Percentiles rank a stretch among this genome's conserved stretches.
Conservation (phyloP, 2,888 invertebrate species). For the Smittia sp. region DNA sequence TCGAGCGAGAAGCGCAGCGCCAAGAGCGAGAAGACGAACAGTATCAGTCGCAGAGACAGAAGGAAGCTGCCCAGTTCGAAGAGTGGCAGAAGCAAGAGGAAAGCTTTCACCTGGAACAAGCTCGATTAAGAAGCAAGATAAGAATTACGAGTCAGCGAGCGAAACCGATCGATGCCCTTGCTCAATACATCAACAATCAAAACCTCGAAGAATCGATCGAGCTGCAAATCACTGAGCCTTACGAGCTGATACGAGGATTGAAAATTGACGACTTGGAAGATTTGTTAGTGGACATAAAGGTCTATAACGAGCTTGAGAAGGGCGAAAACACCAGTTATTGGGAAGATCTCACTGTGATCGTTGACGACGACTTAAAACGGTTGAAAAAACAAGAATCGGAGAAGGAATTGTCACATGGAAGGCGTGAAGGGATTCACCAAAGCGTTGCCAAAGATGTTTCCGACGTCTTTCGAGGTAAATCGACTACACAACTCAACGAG, state of each 20-base stretch:
- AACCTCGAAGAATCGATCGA: constrained; percentile 89
- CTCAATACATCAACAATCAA: constrained; percentile 91
- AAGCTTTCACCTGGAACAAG: constrained; percentile 96
- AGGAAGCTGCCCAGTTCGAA: constrained; percentile 85
- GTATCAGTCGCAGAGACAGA: constrained; percentile 79
- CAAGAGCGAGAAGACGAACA: constrained; percentile 79
- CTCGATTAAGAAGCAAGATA: constrained; percentile 86
- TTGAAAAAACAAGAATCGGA: constrained; percentile 69
- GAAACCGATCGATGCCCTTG: constrained; percentile 95
- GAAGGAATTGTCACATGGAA: constrained; percentile 59
- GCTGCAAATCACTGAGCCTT: constrained; percentile 99
- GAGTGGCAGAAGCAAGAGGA: constrained; percentile 97
- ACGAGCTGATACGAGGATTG: constrained; percentile 89
- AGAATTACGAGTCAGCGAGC: constrained; percentile 95
- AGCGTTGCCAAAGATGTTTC: constrained; percentile 89
- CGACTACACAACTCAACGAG: constrained; percentile 77
- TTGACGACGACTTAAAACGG: constrained; percentile 87
- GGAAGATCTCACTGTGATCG: constrained; percentile 94
- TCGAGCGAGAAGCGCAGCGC: constrained; percentile 84
- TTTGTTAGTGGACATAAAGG: constrained; percentile 92
- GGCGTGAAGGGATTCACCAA: constrained; percentile 72
- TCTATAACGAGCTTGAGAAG: constrained; percentile 87
- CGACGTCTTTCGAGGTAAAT: constrained; percentile 89
- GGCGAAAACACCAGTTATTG: constrained; percentile 88
- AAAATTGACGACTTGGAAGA: constrained; percentile 91